phyloP scores from a whole-genome alignment of 2,888 invertebrate genomes.

The Hydroisotoma schaefferi region DNA sequence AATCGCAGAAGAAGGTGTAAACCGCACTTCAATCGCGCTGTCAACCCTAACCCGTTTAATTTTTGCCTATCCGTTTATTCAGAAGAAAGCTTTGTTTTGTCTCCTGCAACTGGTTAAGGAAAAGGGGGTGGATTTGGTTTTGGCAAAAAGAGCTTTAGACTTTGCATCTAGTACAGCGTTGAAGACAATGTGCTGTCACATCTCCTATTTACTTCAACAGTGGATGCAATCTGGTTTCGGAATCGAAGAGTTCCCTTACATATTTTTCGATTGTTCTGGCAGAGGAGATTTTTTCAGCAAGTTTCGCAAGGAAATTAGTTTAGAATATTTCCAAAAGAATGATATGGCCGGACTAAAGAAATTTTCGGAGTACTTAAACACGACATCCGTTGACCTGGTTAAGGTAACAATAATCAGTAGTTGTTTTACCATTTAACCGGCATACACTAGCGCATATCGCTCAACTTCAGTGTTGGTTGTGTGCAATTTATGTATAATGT shows the following conservation, averaged over 20 bases:
- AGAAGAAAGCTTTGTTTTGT: slow-evolving; percentile 58
- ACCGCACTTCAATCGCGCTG: slow-evolving; percentile 60
- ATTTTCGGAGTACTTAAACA: slow-evolving; percentile 50
- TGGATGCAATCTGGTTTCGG: slow-evolving; percentile 7
- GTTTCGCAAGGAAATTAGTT: slow-evolving; percentile 53
- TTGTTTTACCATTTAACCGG: too few relatives aligned
- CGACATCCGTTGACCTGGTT: slow-evolving; percentile 50
- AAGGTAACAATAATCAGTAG: too few relatives aligned
- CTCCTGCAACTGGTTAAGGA: slow-evolving; percentile 58
- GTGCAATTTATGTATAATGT: too few relatives aligned
- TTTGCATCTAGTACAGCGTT: slow-evolving; percentile 23
- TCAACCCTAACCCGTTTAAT: slow-evolving; percentile 59
- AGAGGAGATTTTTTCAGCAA: slow-evolving; percentile 54
- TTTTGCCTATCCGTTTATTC: slow-evolving; percentile 56
- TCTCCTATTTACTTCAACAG: slow-evolving; percentile 31
- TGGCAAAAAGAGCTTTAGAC: slow-evolving; percentile 31
- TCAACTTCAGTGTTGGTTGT: too few relatives aligned
- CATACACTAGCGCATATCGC: too few relatives aligned
- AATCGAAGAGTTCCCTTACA: slow-evolving; percentile 52
- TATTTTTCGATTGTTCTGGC: slow-evolving; percentile 51
- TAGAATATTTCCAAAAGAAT: slow-evolving; percentile 53
- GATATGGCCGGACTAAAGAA: slow-evolving; percentile 49
- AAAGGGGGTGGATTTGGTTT: slow-evolving; percentile 54
- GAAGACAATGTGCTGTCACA: slow-evolving; percentile 31
- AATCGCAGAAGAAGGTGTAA: slow-evolving; percentile 60